A percentile compares a stretch with the other conserved stretches of the same genome.
These are phyloP conservation scores for Hyphantria cunea DNA, from an alignment of 1,140 invertebrate genomes.

Conservation along the genomic window DNA sequence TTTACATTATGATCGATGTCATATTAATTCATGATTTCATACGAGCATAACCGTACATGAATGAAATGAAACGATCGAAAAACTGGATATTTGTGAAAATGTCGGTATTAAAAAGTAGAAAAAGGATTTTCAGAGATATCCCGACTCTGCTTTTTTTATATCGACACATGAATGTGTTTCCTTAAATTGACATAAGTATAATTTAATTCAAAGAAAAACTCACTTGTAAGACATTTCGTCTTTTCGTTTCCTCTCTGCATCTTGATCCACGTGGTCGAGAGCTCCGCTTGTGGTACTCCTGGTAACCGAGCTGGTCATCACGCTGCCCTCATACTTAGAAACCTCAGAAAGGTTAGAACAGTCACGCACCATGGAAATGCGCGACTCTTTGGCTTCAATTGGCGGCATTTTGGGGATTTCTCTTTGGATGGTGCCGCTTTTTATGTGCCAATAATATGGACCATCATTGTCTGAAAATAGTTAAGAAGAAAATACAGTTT, in stretches of 20 bases:
- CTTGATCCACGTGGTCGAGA: conserved; percentile 86
- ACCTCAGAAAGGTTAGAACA: conserved; percentile 67
- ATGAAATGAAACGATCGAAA: no score
- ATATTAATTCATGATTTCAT: no score
- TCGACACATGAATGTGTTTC: no score
- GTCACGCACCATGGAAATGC: conserved; percentile 72
- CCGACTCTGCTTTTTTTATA: no score
- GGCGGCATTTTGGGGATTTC: conserved; percentile 87
- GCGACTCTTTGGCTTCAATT: conserved; percentile 63
- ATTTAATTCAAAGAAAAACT: conserved; percentile 45
- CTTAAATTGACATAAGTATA: no score
- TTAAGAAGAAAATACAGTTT: not conserved
- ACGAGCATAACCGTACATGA: no score
- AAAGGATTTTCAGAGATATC: no score
- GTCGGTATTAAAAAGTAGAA: no score
- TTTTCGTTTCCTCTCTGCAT: conserved; percentile 85
- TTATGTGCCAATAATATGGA: conserved; percentile 99
- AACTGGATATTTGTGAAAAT: no score
- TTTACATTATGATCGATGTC: no score
- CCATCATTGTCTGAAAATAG: conserved; percentile 91
- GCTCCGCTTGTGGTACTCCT: conserved; percentile 91
- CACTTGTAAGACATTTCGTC: conserved; percentile 90
- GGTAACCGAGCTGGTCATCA: conserved; percentile 88
- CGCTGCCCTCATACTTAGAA: conserved; percentile 78
- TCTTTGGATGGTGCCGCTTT: conserved; percentile 97